Percentiles rank a stretch among this genome's conserved stretches.
These are phyloP conservation scores for Saccostrea echinata DNA, from an alignment of 1,140 invertebrate genomes.

Conservation along the genomic window DNA sequence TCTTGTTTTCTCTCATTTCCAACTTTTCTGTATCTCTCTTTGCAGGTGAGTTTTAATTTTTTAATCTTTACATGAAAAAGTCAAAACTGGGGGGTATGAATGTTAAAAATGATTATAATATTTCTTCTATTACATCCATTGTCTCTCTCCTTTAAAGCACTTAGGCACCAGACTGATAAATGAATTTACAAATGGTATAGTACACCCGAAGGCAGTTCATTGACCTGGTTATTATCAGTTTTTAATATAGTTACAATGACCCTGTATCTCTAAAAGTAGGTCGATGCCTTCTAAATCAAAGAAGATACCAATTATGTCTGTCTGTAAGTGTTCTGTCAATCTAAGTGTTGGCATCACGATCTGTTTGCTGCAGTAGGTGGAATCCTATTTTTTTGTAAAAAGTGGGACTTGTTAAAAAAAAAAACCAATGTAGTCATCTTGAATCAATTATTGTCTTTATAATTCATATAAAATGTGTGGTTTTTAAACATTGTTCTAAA, in stretches of 20 bases:
- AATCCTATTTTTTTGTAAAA: no score
- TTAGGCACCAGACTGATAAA: neutral
- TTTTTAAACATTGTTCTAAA: no score
- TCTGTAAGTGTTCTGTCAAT: neutral
- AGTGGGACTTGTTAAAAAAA: no score
- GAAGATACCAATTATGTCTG: neutral
- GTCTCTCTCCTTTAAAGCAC: neutral
- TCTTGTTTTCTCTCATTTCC: no score
- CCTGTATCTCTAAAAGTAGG: neutral
- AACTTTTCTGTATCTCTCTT: no score
- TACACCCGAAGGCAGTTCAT: neutral
- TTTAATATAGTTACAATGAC: neutral
- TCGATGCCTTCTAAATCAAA: neutral
- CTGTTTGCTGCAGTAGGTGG: neutral
- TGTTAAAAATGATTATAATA: slow-evolving; percentile 4
- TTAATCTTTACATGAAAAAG: neutral
- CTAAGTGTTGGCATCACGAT: neutral
- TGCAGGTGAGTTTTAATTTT: neutral
- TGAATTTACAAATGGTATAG: neutral
- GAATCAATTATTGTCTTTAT: no score
- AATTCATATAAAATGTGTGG: no score
- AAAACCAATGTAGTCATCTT: no score
- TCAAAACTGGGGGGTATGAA: neutral
- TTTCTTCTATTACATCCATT: neutral
- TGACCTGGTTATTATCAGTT: slow-evolving; percentile 26